These are phyloP conservation scores for Phorcus lineatus DNA, from an alignment of 2,888 invertebrate species.

Conservation along the genomic window DNA sequence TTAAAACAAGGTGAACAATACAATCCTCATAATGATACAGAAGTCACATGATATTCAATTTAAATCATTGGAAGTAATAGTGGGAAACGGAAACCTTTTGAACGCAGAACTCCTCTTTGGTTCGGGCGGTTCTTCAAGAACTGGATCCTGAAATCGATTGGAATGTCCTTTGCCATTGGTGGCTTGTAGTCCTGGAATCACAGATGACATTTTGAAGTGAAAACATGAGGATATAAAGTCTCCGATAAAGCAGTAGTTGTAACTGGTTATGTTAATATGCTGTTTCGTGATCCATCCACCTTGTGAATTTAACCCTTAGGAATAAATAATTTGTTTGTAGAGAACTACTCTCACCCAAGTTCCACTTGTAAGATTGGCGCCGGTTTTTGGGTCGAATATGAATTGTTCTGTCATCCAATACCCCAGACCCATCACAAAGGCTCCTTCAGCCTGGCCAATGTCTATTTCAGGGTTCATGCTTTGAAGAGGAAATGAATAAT, in stretches of 20 bases:
- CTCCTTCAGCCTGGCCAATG: slow-evolving; percentile 80
- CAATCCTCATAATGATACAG: no score
- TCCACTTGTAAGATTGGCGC: slow-evolving; percentile 83
- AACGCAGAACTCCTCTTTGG: slow-evolving; percentile 62
- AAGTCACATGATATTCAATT: no score
- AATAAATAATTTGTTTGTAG: background rate
- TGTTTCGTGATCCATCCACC: no score
- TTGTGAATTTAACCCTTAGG: no score
- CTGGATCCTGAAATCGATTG: slow-evolving; percentile 64
- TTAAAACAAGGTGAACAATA: no score
- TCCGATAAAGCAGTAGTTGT: no score
- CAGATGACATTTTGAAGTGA: no score
- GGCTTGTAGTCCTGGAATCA: slow-evolving; percentile 61
- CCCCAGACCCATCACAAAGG: slow-evolving; percentile 85
- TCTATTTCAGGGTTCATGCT: slow-evolving; percentile 73
- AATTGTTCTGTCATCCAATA: slow-evolving; percentile 86
- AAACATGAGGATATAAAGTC: no score
- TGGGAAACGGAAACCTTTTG: slow-evolving; percentile 59
- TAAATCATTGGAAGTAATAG: no score
- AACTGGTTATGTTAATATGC: no score
- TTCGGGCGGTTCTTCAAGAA: slow-evolving; percentile 67
- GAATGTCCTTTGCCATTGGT: slow-evolving; percentile 67
- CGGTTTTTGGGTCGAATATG: slow-evolving; percentile 81
- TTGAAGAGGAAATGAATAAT: background rate
- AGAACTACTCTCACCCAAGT: slow-evolving; percentile 80